Evolutionary conservation across 2,888 invertebrate species (phyloP), one percentile per base, ranked within the genome.

Genomic region (Hermaeophaga mercurialis): DNA sequence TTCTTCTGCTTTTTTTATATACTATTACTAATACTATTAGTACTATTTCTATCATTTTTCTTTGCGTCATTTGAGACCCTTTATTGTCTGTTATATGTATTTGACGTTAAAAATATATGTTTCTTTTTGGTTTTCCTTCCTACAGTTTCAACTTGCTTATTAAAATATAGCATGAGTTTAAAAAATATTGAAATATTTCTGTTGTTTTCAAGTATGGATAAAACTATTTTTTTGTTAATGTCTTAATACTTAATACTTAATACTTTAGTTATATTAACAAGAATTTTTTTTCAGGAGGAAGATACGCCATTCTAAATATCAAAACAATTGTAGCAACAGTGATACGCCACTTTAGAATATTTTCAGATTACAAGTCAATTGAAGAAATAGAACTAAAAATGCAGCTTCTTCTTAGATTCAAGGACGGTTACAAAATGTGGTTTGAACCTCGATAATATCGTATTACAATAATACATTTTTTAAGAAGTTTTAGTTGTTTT

Each of bases 231-330:
- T 5, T 34, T 4, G 34, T 5, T 5, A n/a, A n/a, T 5, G 5
- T 4, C 6, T 34, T 5, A 4, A n/a, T 4, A 36, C 36, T 36
- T 9, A 8, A 4, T 24, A 4, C 5, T 24, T 6, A 24, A 4
- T 6, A 24, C n/a, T n/a, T n/a, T n/a, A n/a, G n/a, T 31, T n/a
- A 7, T 31, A n/a, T 7, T 31, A n/a, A n/a, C 3, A 31, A 31
- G n/a, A 31, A 31, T 12, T 5, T 22, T 41, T 24, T 69, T 68
- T 19, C 61, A 78, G 79, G 79, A n/a, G 62, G 70, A n/a, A 75
- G 75, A 59, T 79, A 78, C 58, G 77, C 76, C 1, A 76, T 78
- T 74, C 75, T 77, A 73, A 72, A 75, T 1, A 73, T 79, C 73
- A 79, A 79, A 61, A 71, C 72, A 1, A 68, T 75, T 0, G 3